phyloP scores from a whole-genome alignment of 2,797 vertebrate genomes.

The Malurus splendens region DNA sequence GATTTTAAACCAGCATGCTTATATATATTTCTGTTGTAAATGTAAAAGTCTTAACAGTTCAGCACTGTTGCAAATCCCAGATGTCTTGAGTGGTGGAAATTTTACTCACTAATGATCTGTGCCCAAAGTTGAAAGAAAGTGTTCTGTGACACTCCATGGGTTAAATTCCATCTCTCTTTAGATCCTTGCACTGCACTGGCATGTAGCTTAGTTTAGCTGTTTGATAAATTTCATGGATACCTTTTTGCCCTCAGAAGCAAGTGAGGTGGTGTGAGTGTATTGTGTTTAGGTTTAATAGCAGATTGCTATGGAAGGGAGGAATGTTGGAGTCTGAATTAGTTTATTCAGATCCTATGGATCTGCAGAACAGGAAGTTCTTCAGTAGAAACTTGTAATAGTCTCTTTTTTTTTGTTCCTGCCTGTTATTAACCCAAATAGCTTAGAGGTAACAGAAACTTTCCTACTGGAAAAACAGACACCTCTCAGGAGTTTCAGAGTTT shows the following conservation, averaged over 20 bases:
- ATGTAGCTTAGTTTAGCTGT: neutral
- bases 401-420: neutral
- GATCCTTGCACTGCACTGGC: neutral
- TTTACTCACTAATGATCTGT: neutral
- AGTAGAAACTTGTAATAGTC: neutral
- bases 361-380: neutral
- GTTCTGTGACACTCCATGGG: fast-evolving
- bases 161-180: neutral
- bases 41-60: neutral
- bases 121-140: neutral
- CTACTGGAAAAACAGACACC: neutral
- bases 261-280: neutral
- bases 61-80: neutral
- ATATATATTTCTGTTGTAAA: neutral
- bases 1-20: neutral
- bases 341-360: neutral
- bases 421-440: neutral
- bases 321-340: neutral
- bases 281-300: neutral
- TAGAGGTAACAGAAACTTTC: neutral
- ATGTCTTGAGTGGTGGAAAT: neutral
- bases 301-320: neutral
- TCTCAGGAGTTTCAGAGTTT: neutral
- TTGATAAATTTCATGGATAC: neutral
- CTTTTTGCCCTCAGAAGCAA: neutral